A percentile compares a stretch with the other conserved stretches of the same genome.
Evolutionary conservation across 2,888 invertebrate species (phyloP).

Genomic region (Yponomeuta sedellus): DNA sequence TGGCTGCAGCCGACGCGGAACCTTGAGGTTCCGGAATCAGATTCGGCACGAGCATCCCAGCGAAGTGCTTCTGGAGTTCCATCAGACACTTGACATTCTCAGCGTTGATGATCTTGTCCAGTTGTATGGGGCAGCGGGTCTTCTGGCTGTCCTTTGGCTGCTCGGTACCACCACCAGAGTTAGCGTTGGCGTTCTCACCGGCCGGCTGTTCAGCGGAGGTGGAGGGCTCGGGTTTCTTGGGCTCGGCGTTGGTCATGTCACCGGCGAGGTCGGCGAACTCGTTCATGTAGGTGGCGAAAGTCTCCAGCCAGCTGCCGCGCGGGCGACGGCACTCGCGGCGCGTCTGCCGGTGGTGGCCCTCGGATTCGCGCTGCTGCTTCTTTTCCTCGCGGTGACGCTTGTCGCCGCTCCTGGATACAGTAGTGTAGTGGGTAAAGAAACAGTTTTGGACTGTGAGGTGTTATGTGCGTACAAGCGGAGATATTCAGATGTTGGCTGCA

Average conservation of each 20-base stretch:
- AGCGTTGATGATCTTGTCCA: conserved; percentile 10
- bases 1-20: background rate
- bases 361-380: conserved; percentile 19
- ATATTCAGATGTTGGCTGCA: too few species aligned
- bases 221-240: conserved; percentile 25
- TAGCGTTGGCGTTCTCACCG: conserved; percentile 19
- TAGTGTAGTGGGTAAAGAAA: background rate
- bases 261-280: conserved; percentile 73
- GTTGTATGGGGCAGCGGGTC: conserved; percentile 17
- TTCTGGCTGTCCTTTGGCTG: conserved; percentile 20
- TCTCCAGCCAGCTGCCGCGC: conserved; percentile 62
- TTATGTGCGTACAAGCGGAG: too few species aligned
- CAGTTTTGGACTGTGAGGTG: too few species aligned
- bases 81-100: conserved; percentile 15
- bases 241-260: conserved; percentile 39
- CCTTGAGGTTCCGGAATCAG: background rate
- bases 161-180: conserved; percentile 19
- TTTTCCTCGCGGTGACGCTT: conserved; percentile 33
- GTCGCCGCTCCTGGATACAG: conserved; percentile 31
- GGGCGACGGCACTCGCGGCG: conserved; percentile 25
- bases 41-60: conserved; percentile 13
- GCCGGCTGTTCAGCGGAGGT: conserved; percentile 19
- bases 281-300: conserved; percentile 66
- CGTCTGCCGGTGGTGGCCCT: conserved; percentile 35
- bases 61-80: conserved; percentile 14